These are phyloP conservation scores for Ramphastos sulfuratus DNA, from an alignment of 2,113 vertebrate genomes.

Conservation along the genomic window DNA sequence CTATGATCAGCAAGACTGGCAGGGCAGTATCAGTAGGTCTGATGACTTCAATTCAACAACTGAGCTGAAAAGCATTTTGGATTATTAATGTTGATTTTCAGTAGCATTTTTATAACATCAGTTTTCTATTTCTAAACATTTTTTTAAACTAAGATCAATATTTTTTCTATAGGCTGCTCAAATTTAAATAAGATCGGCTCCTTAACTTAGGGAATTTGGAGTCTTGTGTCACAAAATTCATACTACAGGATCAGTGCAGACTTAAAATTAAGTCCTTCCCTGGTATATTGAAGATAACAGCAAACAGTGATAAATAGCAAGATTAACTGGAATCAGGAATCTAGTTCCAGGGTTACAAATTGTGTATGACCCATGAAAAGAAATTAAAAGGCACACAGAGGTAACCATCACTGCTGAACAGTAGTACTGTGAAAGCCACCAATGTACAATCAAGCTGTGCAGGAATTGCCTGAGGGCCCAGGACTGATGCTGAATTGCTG, in stretches of 20 bases:
- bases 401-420: not conserved
- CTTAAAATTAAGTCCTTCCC: not conserved
- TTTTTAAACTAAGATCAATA: not conserved
- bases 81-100: slow-evolving; percentile 29
- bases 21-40: not conserved
- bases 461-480: not conserved
- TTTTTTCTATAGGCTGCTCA: slow-evolving; percentile 11
- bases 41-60: not conserved
- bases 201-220: not conserved
- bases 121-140: not conserved
- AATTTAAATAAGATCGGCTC: slow-evolving; percentile 7
- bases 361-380: not conserved
- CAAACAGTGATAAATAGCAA: not conserved
- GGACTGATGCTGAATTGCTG: not conserved
- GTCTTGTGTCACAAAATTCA: not conserved
- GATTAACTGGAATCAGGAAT: not conserved
- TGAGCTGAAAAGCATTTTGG: not conserved
- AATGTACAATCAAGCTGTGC: rapidly evolving
- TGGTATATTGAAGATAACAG: not conserved
- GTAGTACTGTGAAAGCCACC: not conserved
- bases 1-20: not conserved
- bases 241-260: not conserved
- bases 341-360: not conserved
- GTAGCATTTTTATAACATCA: not conserved
- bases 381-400: not conserved